A percentile compares a stretch with the other conserved stretches of the same genome.
Evolutionary conservation across 1,140 invertebrate species (phyloP).

Genomic region (Sycophila sp.): DNA sequence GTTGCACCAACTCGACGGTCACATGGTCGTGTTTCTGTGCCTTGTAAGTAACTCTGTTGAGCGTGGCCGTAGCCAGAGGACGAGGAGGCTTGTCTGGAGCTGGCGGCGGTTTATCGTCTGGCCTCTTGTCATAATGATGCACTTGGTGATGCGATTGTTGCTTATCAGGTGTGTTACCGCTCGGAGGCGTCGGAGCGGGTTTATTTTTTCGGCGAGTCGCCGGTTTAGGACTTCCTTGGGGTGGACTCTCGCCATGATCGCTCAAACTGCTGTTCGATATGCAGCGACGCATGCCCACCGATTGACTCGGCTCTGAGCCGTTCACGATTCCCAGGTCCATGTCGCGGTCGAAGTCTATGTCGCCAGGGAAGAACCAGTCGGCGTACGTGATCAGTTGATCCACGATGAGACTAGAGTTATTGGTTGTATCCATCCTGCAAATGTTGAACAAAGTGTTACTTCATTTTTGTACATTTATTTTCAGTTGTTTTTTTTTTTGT

Average conservation of each 20-base stretch:
- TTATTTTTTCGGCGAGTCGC: conserved; percentile 77
- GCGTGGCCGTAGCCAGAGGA: conserved; percentile 57
- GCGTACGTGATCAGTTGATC: conserved; percentile 87
- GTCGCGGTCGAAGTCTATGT: conserved; percentile 70
- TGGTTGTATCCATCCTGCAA: conserved; percentile 85
- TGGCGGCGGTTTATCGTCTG: conserved; percentile 60
- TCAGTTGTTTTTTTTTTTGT: too few species aligned
- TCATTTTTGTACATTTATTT: too few species aligned
- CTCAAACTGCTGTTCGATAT: conserved; percentile 75
- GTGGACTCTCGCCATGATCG: conserved; percentile 73
- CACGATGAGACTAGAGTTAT: conserved; percentile 81
- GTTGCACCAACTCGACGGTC: conserved; percentile 50
- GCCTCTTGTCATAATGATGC: conserved; percentile 45
- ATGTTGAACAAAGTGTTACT: background rate
- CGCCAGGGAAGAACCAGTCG: conserved; percentile 87
- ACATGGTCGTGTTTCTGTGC: conserved; percentile 54
- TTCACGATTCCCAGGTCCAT: conserved; percentile 58
- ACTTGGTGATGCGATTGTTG: conserved; percentile 26
- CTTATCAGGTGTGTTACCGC: conserved; percentile 57
- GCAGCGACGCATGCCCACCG: conserved; percentile 69
- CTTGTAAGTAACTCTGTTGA: conserved; percentile 56
- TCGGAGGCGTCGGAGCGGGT: conserved; percentile 75
- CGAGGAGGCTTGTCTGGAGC: conserved; percentile 71
- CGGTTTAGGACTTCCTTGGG: conserved; percentile 77
- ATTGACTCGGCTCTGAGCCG: conserved; percentile 48